These are phyloP conservation scores for Microctenopoma steveboyesi DNA, from an alignment of 2,797 vertebrate genomes.

Conservation along the genomic window DNA sequence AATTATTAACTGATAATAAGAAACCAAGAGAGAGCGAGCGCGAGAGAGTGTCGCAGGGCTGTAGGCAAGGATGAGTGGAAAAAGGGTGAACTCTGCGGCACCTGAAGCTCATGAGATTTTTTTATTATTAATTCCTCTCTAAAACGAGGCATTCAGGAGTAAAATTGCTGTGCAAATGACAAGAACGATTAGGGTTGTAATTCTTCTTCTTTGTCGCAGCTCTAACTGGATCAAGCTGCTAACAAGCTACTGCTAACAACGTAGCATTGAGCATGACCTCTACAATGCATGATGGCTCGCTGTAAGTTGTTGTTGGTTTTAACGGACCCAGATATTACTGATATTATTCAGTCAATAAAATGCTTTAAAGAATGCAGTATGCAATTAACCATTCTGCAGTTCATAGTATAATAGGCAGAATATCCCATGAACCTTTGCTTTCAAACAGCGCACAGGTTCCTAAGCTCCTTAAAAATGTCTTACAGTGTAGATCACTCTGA, in stretches of 20 bases:
- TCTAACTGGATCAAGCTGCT: conserved; percentile 85
- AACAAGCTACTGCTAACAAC: conserved; percentile 82
- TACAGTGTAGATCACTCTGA: no score
- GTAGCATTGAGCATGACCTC: conserved; percentile 73
- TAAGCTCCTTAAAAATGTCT: no score
- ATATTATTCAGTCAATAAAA: conserved; percentile 5
- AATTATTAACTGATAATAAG: conserved; percentile 99
- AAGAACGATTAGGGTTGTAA: conserved; percentile 95
- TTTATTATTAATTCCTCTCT: conserved; percentile 92
- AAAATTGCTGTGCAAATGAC: conserved; percentile 98
- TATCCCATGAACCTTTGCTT: conserved; percentile 8
- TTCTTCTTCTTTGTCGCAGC: conserved; percentile 86
- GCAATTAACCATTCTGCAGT: background rate
- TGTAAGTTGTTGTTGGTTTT: conserved; percentile 49
- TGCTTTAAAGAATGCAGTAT: background rate
- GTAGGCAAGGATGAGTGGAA: conserved; percentile 75
- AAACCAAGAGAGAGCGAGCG: conserved; percentile 83
- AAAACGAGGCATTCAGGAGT: conserved; percentile 97
- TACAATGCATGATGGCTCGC: conserved; percentile 61
- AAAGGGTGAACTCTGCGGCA: conserved; percentile 86
- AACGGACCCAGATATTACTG: conserved; percentile 35
- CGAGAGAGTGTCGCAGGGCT: conserved; percentile 78
- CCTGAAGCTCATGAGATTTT: conserved; percentile 92
- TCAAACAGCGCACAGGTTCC: no score
- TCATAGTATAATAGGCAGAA: conserved; percentile 2